Evolutionary conservation across 2,113 vertebrate genomes (phyloP), one percentile per base, ranked within the genome.

Genomic region (Coptodon bakossiorum): DNA sequence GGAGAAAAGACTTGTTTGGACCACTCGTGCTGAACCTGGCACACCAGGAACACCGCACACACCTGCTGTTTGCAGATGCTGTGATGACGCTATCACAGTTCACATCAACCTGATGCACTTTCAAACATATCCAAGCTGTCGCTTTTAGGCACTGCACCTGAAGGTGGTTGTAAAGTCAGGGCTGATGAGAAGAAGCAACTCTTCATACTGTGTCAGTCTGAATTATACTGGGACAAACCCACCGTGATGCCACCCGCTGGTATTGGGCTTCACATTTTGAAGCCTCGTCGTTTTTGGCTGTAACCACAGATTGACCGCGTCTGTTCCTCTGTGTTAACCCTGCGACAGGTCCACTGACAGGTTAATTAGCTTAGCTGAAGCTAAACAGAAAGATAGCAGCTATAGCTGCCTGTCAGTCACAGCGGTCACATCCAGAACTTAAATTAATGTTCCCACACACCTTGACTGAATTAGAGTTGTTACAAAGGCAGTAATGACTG

Each of bases 91-190:
- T 1, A 1, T 29, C 24, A 1, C 24, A 59, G 34, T 36, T 36
- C 50, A 2, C 50, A 5, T 59, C 57, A 59, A 17, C 27, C 16
- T 17, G 57, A 61, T 31, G 27, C 5, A 61, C 27, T 61, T 31
- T 31, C 57, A 61, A 6, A 31, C 27, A 61, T 10, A 1, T 6
- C 14, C 57, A 3, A 31, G 57, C 57, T 9, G 8, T 17, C 0
- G 8, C 3, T 61, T 31, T 10, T 31, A 17, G 56, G 31, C 56
- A 31, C 56, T 59, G 56, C 56, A 59, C 1, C 5, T 59, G 27
- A 31, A 31, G 7, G 1, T 31, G 56, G 56, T 61, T 61, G 57
- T 61, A 0, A 0, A 2, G 14, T 2, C 57, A 0, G 0, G 3
- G 2, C 29, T 34, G 29, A 19, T 61, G 57, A 61, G 53, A 56